phyloP scores from a whole-genome alignment of 2,888 invertebrate genomes.

The Athalia cordata region DNA sequence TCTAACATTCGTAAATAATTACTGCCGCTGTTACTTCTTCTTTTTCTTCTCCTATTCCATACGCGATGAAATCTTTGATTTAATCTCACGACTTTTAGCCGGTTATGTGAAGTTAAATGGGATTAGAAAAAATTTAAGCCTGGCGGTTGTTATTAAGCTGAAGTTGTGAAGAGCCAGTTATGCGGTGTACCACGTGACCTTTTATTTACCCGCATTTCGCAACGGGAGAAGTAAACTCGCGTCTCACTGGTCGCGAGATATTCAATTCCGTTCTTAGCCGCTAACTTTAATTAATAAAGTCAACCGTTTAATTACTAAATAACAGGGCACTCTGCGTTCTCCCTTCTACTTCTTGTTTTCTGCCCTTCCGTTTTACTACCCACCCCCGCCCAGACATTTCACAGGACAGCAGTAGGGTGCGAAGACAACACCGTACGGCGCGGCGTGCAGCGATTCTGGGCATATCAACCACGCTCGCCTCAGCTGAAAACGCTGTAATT shows the following conservation, averaged over 20 bases:
- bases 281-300: constrained; percentile 53
- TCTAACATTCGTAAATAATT: not conserved
- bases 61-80: not conserved
- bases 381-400: constrained; percentile 13
- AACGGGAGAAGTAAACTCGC: not conserved
- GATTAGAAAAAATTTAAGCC: not conserved
- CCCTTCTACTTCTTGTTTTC: not conserved
- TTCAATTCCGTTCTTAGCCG: constrained; percentile 48
- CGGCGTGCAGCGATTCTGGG: constrained; percentile 5
- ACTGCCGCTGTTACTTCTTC: too few relatives aligned
- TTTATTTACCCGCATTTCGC: not conserved
- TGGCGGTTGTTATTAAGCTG: not conserved
- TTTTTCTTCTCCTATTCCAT: not conserved
- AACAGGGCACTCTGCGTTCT: constrained; percentile 44
- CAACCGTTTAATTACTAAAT: constrained; percentile 54
- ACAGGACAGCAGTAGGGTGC: not conserved
- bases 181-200: not conserved
- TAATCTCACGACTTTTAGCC: not conserved
- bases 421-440: not conserved
- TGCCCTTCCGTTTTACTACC: not conserved
- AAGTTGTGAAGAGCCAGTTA: not conserved
- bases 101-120: not conserved
- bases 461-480: not conserved
- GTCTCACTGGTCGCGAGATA: not conserved
- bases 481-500: constrained; percentile 19